Percentiles rank a stretch among this genome's conserved stretches.
Evolutionary conservation across 2,797 vertebrate genomes (phyloP).

Genomic region (Ptychobarbus kaznakovi): DNA sequence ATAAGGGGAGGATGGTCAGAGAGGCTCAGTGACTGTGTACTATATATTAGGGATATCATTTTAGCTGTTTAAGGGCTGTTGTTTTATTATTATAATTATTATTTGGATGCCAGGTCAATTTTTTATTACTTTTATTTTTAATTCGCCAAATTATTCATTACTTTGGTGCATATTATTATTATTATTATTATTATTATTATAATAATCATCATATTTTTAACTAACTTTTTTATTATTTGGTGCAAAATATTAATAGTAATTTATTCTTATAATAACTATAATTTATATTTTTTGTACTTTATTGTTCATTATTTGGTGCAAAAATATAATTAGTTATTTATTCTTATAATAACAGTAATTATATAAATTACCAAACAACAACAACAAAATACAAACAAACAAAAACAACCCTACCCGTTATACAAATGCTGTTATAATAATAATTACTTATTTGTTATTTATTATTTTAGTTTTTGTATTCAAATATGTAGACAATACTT

Average conservation of each 20-base stretch:
- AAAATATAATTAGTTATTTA: background rate
- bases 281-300: too few relatives aligned
- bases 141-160: background rate
- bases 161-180: background rate
- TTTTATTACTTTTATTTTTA: background rate
- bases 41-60: background rate
- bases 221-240: background rate
- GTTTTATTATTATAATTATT: background rate
- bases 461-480: too few relatives aligned
- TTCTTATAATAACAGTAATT: background rate
- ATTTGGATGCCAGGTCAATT: background rate
- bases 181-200: background rate
- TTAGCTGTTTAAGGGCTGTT: background rate
- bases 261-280: background rate
- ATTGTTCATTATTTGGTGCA: background rate
- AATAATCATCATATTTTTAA: too few relatives aligned
- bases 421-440: background rate
- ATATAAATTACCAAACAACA: background rate
- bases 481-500: background rate
- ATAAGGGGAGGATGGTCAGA: background rate
- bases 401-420: background rate
- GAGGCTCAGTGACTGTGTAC: background rate
- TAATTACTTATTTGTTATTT: too few relatives aligned
- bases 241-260: background rate
- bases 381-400: too few relatives aligned